Evolutionary conservation across 37 sponge, comb jelly and placozoan species (phyloP).

Genomic region (Hexactinellida sp.): DNA sequence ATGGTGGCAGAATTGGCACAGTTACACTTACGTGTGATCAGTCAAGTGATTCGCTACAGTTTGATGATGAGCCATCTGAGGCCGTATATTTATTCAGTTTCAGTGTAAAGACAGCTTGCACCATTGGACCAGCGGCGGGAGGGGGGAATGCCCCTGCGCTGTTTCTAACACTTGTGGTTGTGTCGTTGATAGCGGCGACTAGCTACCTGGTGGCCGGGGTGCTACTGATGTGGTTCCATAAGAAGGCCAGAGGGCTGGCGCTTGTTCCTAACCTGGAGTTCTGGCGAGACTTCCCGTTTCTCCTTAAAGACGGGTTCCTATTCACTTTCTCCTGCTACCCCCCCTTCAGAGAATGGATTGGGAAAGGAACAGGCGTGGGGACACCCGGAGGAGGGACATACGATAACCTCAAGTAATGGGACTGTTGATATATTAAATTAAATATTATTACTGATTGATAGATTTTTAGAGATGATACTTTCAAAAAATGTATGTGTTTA

Average conservation of each 20-base stretch:
- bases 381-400: not conserved
- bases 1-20: not conserved
- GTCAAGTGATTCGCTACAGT: not conserved
- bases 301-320: slow-evolving; percentile 33
- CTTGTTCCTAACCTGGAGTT: slow-evolving; percentile 47
- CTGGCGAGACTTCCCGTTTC: slow-evolving; percentile 56
- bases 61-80: not conserved
- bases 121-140: not conserved
- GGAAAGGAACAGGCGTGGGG: no score
- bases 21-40: not conserved
- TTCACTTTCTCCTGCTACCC: not conserved
- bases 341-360: not conserved
- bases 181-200: not conserved
- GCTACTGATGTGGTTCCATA: slow-evolving; percentile 26
- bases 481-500: no score
- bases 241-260: slow-evolving; percentile 48
- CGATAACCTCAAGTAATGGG: not conserved
- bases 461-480: no score
- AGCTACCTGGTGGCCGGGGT: slow-evolving; percentile 46
- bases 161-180: not conserved
- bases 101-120: not conserved
- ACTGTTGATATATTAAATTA: no score
- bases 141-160: not conserved
- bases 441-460: no score
- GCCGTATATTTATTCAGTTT: not conserved